These are phyloP conservation scores for Rhopilema esculentum DNA, from an alignment of 30 jellyfish, hydroid and myxozoan species.

Conservation along the genomic window DNA sequence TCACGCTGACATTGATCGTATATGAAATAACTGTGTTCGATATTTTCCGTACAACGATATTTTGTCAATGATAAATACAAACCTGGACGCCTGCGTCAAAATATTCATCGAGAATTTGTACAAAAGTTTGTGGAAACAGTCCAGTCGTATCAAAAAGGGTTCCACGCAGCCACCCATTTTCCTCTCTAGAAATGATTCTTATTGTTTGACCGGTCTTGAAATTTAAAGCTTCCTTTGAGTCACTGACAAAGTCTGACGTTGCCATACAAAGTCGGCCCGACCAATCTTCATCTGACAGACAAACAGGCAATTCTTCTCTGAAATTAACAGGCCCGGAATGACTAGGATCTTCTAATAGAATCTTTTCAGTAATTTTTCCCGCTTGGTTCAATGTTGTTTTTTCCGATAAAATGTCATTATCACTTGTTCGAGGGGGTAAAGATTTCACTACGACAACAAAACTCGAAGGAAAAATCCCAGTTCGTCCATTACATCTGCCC, in stretches of 20 bases:
- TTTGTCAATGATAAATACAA: background rate
- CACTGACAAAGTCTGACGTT: constrained; percentile 26
- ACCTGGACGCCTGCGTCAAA: background rate
- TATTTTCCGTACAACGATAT: background rate
- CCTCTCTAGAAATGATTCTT: constrained; percentile 31
- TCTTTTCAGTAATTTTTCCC: background rate
- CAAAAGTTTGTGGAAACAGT: constrained; percentile 33
- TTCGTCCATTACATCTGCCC: constrained; percentile 45
- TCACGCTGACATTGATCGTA: no score
- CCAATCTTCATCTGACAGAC: background rate
- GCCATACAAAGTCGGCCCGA: constrained; percentile 39
- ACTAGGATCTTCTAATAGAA: background rate
- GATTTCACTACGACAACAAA: constrained; percentile 47
- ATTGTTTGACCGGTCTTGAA: constrained; percentile 42
- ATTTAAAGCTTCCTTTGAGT: constrained; percentile 28
- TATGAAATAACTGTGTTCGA: no score
- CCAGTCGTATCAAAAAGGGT: constrained; percentile 26
- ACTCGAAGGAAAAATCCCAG: constrained; percentile 58
- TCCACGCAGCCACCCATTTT: constrained; percentile 47
- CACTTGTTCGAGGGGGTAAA: constrained; percentile 1
- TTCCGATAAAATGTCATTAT: background rate
- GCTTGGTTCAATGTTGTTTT: background rate
- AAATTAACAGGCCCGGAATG: background rate
- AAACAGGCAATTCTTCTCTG: background rate
- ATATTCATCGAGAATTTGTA: constrained; percentile 19